These are phyloP conservation scores for Trissoscelio sp. DNA, from an alignment of 2,888 invertebrate genomes.

Conservation along the genomic window DNA sequence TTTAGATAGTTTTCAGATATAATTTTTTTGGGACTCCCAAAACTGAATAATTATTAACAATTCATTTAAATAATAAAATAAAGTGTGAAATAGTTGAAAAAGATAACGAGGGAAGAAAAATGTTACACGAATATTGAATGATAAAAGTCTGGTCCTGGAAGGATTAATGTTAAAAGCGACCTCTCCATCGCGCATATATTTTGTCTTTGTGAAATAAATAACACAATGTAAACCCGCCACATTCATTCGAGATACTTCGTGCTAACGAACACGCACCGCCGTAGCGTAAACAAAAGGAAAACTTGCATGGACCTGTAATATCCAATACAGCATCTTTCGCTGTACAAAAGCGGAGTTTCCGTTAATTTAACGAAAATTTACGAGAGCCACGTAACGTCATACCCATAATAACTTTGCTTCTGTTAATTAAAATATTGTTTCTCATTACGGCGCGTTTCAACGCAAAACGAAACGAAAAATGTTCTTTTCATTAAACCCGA, in stretches of 20 bases:
- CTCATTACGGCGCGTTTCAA: neutral
- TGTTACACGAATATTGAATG: slow-evolving; percentile 8
- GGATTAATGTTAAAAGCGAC: slow-evolving; percentile 35
- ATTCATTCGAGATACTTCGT: slow-evolving; percentile 37
- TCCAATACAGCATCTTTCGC: slow-evolving; percentile 49
- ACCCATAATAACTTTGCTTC: slow-evolving; percentile 21
- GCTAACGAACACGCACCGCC: slow-evolving; percentile 50
- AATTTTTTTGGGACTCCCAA: too few species aligned
- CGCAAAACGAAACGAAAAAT: too few species aligned
- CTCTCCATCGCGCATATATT: slow-evolving; percentile 6
- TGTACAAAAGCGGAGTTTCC: slow-evolving; percentile 38
- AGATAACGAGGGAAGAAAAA: too few species aligned
- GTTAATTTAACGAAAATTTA: slow-evolving; percentile 60
- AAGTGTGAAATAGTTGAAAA: too few species aligned
- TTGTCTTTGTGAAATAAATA: slow-evolving; percentile 41
- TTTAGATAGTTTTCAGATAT: too few species aligned
- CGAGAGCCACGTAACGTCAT: slow-evolving; percentile 19
- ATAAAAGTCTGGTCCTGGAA: slow-evolving; percentile 23
- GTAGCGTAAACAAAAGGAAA: slow-evolving; percentile 46
- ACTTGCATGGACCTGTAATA: slow-evolving; percentile 56
- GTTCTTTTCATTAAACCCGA: too few species aligned
- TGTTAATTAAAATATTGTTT: slow-evolving; percentile 30
- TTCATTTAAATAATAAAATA: too few species aligned
- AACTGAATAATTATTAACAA: too few species aligned
- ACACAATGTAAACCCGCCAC: slow-evolving; percentile 36